Conservation (phyloP, 2,113 vertebrate genomes). For the Thamnophis sirtalis region DNA sequence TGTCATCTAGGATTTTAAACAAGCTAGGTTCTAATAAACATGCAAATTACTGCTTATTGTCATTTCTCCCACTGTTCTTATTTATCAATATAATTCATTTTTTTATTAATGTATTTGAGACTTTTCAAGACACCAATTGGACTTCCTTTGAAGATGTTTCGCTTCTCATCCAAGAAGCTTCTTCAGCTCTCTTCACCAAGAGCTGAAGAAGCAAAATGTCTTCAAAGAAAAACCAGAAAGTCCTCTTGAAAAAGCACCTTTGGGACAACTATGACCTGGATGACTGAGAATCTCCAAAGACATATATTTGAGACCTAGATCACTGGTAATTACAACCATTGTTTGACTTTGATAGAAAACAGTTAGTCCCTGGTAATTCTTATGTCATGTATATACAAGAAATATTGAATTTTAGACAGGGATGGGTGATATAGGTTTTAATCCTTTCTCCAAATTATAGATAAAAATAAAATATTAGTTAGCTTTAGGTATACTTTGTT, state of each 20-base stretch:
- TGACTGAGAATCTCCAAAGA: too few species aligned
- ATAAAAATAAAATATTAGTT: not conserved
- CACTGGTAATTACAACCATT: not conserved
- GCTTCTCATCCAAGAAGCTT: too few species aligned
- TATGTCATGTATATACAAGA: not conserved
- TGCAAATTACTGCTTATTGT: conserved; percentile 15
- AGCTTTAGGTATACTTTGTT: not conserved
- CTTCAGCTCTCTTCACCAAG: too few species aligned
- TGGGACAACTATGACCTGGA: too few species aligned
- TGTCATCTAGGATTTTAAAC: conserved; percentile 17
- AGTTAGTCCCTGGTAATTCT: not conserved
- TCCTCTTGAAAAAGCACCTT: too few species aligned
- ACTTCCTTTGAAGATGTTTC: too few species aligned
- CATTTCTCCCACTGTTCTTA: not conserved
- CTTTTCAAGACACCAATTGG: too few species aligned
- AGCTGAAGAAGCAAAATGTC: too few species aligned
- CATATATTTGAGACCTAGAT: not conserved
- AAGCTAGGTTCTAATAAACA: conserved; percentile 29
- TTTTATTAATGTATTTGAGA: not conserved
- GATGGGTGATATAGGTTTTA: not conserved
- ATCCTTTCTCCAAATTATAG: not conserved
- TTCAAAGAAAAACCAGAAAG: too few species aligned
- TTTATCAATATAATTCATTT: conserved; percentile 1
- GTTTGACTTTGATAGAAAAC: conserved; percentile 13
- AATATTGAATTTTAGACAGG: not conserved